These are phyloP conservation scores for Sphaeridia pumilis DNA, from an alignment of 2,888 invertebrate species.

Conservation along the genomic window DNA sequence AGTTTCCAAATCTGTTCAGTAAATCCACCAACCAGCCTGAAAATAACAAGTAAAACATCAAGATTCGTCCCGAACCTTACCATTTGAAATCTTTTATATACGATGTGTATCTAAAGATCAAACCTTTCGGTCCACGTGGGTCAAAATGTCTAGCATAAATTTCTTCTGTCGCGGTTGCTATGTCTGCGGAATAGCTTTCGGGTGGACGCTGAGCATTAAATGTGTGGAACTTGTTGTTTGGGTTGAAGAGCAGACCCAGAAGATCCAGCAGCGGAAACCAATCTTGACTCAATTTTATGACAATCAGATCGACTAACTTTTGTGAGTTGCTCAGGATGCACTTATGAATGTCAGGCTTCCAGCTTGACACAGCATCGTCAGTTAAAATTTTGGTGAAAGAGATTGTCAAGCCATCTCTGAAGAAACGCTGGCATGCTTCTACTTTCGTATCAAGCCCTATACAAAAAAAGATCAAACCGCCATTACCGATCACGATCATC, in stretches of 20 bases:
- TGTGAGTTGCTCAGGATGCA: constrained; percentile 90
- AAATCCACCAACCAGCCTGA: constrained; percentile 84
- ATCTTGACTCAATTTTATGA: constrained; percentile 75
- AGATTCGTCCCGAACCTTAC: no score
- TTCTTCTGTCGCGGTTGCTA: constrained; percentile 56
- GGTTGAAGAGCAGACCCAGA: constrained; percentile 86
- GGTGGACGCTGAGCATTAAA: constrained; percentile 67
- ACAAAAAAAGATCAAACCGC: no score
- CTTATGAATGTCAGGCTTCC: constrained; percentile 94
- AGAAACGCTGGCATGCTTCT: constrained; percentile 85
- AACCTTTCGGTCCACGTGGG: constrained; percentile 65
- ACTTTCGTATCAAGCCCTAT: constrained; percentile 75
- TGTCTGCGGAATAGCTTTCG: constrained; percentile 54
- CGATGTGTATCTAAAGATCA: background rate
- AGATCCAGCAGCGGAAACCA: constrained; percentile 86
- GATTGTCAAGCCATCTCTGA: constrained; percentile 81
- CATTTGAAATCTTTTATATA: no score
- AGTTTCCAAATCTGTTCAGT: constrained; percentile 80
- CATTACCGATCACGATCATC: no score
- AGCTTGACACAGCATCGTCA: constrained; percentile 93
- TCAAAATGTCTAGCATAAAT: constrained; percentile 64
- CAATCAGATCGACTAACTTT: constrained; percentile 82
- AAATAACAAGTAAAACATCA: no score
- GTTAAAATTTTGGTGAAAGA: constrained; percentile 94
- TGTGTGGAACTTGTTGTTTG: constrained; percentile 87